phyloP scores from a whole-genome alignment of 2,113 vertebrate species.

The Phylloscopus trochiloides region DNA sequence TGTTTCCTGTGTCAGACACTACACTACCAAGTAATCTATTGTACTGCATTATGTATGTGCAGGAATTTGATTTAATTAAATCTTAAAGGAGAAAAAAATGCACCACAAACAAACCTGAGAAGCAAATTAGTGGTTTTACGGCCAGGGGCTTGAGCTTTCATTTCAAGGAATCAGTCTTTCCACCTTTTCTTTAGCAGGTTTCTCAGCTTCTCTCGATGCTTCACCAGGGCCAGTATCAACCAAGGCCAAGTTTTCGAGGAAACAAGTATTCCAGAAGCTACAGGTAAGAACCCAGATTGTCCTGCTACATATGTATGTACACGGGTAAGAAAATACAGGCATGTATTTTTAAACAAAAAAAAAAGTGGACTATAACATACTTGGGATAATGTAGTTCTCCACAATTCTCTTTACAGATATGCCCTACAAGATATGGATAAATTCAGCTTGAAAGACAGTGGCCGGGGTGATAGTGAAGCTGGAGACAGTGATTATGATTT shows the following conservation, averaged over 20 bases:
- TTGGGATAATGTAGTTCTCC: not conserved
- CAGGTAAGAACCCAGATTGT: constrained; percentile 81
- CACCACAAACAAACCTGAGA: not conserved
- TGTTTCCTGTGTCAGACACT: not conserved
- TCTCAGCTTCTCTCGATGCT: constrained; percentile 99
- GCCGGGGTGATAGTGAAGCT: constrained; percentile 95
- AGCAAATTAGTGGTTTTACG: not conserved
- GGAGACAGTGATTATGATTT: constrained; percentile 98
- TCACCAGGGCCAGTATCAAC: constrained; percentile 98
- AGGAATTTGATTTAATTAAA: constrained; percentile 3
- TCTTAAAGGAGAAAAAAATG: not conserved
- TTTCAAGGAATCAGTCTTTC: constrained; percentile 57
- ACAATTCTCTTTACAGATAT: constrained; percentile 79
- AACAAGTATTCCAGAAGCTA: constrained; percentile 99
- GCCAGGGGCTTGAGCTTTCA: not conserved
- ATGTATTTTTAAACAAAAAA: not conserved
- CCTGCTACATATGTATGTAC: not conserved
- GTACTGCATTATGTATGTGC: not conserved
- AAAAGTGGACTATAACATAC: rapidly evolving
- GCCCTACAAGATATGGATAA: constrained; percentile 98
- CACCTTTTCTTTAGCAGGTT: constrained; percentile 87
- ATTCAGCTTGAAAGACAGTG: constrained; percentile 98
- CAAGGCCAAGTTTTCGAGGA: constrained; percentile 97
- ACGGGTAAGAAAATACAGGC: not conserved
- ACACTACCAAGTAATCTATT: not conserved